phyloP scores from a whole-genome alignment of 2,888 invertebrate genomes.

The Amblyteles armatorius region DNA sequence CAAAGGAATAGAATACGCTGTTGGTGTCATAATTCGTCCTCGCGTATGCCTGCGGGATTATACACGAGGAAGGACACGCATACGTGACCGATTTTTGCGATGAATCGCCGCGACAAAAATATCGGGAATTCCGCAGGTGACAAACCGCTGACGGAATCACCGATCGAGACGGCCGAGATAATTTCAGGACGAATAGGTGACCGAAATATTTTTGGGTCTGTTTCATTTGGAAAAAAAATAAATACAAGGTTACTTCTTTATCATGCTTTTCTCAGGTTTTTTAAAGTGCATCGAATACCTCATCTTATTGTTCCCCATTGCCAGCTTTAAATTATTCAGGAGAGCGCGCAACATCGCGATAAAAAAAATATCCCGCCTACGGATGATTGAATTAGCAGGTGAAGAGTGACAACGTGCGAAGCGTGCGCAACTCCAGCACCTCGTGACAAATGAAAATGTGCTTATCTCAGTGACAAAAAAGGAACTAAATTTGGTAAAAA shows the following conservation, averaged over 20 bases:
- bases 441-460: background rate
- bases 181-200: background rate
- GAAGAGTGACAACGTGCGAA: conserved; percentile 7
- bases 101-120: conserved; percentile 31
- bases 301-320: too few relatives aligned
- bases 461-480: background rate
- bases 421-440: background rate
- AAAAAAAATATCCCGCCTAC: conserved; percentile 9
- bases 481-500: too few relatives aligned
- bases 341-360: background rate
- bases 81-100: conserved; percentile 43
- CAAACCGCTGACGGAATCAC: conserved; percentile 12
- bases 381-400: conserved; percentile 2
- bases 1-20: background rate
- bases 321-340: too few relatives aligned
- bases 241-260: background rate
- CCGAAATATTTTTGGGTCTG: background rate
- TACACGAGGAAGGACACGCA: conserved; percentile 31
- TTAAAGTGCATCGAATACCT: background rate
- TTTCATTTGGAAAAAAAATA: background rate
- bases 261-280: background rate
- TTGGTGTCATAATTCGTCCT: background rate
- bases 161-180: background rate
- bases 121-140: conserved; percentile 29
- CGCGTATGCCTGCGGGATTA: background rate